Evolutionary conservation across 2,888 invertebrate species (phyloP).

Genomic region (Macrosoma leucophasiata): DNA sequence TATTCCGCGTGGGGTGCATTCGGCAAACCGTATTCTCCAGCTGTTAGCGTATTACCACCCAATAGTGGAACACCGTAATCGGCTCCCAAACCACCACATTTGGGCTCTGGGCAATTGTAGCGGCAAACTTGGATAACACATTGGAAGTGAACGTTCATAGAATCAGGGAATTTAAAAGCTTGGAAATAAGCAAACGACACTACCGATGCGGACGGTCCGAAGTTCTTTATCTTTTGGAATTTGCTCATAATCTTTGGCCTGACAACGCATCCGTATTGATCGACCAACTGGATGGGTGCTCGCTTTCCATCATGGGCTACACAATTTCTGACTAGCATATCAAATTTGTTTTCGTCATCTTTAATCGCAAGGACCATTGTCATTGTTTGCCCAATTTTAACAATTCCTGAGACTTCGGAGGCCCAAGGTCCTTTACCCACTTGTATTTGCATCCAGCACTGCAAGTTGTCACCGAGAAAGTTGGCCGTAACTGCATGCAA

Average conservation of each 20-base stretch:
- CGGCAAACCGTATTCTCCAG: conserved; percentile 79
- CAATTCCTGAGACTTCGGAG: conserved; percentile 96
- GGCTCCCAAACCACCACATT: conserved; percentile 83
- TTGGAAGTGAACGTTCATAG: conserved; percentile 98
- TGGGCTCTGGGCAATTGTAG: conserved; percentile 94
- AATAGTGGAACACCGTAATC: conserved; percentile 81
- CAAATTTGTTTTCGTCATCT: conserved; percentile 96
- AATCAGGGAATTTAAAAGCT: conserved; percentile 97
- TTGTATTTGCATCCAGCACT: conserved; percentile 99
- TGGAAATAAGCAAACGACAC: conserved; percentile 97
- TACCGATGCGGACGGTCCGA: conserved; percentile 94
- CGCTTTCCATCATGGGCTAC: conserved; percentile 96
- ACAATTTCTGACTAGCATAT: conserved; percentile 95
- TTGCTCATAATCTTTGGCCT: conserved; percentile 96
- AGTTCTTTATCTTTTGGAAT: conserved; percentile 97
- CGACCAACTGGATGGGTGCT: conserved; percentile 93
- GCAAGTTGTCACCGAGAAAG: conserved; percentile 95
- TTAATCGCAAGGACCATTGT: conserved; percentile 97
- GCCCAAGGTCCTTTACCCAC: conserved; percentile 98
- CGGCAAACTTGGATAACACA: conserved; percentile 96
- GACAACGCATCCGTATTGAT: conserved; percentile 95
- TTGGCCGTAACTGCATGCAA: conserved; percentile 95
- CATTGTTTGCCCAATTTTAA: conserved; percentile 97
- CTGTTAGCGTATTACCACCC: conserved; percentile 76
- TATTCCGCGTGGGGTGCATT: conserved; percentile 79